Base-by-base conservation (phyloP, 92 coral and sea anemone genomes). In the Porites rus region DNA sequence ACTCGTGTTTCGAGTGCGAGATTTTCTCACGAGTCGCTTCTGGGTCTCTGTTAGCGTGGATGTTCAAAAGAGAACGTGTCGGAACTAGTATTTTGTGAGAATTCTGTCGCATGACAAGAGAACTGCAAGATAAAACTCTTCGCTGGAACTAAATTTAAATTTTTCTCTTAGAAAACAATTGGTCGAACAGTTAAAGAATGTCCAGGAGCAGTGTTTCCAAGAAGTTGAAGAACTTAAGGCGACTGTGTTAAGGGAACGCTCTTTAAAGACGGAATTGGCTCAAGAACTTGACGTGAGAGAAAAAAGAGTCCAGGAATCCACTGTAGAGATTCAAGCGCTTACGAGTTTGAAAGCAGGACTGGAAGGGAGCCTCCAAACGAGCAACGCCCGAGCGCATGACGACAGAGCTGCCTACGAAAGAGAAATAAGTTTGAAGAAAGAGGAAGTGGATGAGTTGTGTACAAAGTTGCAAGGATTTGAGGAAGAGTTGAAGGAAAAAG, bases 361-460 rank as follows among this genome's bases (percentile, higher is more conserved):
- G 24, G 87, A 83, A 61, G 80, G 87, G 8, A 83, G 87, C 7
- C 79, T 83, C 19, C 87, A 83, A 18, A 83, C 87, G 1, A 72
- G 87, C 79, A 61, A 83, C 21, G 73, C 79, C 43, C 87, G 87
- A 4, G 87, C 87, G 9, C 64, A 10, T 2, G 87, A 83, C 17
- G 79, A 83, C 7, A 72, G 59, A 58, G 84, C 78, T 17, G 68
- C 17, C 64, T 51, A 78, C 64, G 92, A 92, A 51, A 80, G 88
- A 69, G 86, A 92, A 16, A 43, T 90, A 76, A 77, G 60, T 20
- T 82, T 76, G 59, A 89, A 74, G 77, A 69, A 86, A 20, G 88
- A 87, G 3, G 89, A 91, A 25, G 71, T 87, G 24, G 78, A 85
- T 10, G 77, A 70, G 14, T 46, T 80, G 59, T 70, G 76, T 52